A percentile compares a stretch with the other conserved stretches of the same genome.
phyloP scores from a whole-genome alignment of 2,888 invertebrate species.

The Papilio gigon region DNA sequence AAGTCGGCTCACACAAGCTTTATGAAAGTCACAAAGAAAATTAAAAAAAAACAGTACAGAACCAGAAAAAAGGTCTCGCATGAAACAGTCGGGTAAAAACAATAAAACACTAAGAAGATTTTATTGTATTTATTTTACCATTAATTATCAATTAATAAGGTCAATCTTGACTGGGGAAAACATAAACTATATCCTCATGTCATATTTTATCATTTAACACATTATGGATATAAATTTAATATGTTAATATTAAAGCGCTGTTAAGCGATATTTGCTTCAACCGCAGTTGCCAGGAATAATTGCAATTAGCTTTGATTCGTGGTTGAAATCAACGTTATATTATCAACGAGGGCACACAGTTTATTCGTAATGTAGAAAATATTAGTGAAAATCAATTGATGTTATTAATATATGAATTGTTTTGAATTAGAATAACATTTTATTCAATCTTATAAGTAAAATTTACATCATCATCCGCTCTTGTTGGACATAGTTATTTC shows the following conservation, averaged over 20 bases:
- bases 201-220: not conserved
- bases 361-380: slow-evolving; percentile 1
- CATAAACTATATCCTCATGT: not conserved
- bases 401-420: not conserved
- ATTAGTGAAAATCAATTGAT: not conserved
- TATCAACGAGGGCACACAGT: too few species aligned
- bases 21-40: too few species aligned
- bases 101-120: not conserved
- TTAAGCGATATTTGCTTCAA: not conserved
- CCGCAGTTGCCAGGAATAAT: not conserved
- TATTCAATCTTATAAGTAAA: too few species aligned
- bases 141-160: not conserved
- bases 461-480: too few species aligned
- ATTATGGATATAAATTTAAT: too few species aligned
- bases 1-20: too few species aligned
- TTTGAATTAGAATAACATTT: not conserved
- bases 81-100: not conserved
- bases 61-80: too few species aligned
- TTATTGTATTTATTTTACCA: too few species aligned
- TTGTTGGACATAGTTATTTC: too few species aligned
- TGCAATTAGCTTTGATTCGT: not conserved
- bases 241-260: not conserved
- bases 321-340: too few species aligned
- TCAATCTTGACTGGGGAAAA: not conserved
- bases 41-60: too few species aligned